Base-by-base conservation (phyloP, 1,140 invertebrate genomes). In the Atopsyche davidsoni region DNA sequence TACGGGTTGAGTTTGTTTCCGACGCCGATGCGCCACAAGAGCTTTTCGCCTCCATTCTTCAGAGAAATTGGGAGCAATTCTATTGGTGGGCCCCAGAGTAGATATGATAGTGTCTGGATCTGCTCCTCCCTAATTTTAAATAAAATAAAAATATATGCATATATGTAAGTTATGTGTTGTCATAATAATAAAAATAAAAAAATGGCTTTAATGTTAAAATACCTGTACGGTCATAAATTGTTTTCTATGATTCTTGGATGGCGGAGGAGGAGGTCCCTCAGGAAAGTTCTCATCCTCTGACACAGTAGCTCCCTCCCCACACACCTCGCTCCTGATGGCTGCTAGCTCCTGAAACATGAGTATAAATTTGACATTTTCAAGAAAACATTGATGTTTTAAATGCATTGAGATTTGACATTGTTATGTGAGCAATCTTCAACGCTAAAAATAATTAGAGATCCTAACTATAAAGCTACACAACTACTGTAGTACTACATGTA, bases 241-340 rank as follows among this genome's bases (percentile, higher is more conserved):
- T 19, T 36, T 23, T 14, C 24, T 14, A 7, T 49, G 42, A 7
- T 44, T 31, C 25, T 55, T 58, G 18, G 49, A 17, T 2, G 46
- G 60, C 21, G 61, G 62, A 40, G 69, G 64, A 24, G 66, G 65
- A 11, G 70, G 67, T 11, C 80, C 80, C 63, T 82, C 81, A 58
- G 78, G 79, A 68, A 81, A 85, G 60, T 81, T 80, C 60, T 86
- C 79, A 77, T 83, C 77, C 55, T 82, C 78, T 53, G 85, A 81
- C 14, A 82, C 79, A 55, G 83, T 78, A 59, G 80, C 74, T 56
- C 72, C 65, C 58, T 82, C 73, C 40, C 82, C 84, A 44, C 81
- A 83, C 31, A 85, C 77, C 69, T 76, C 75, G 64, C 69, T 64
- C 56, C 68, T 67, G 44, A 78, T 76, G 31, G 70, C 67, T 23